Evolutionary conservation across 1,140 invertebrate species (phyloP).

Genomic region (Delia radicum): DNA sequence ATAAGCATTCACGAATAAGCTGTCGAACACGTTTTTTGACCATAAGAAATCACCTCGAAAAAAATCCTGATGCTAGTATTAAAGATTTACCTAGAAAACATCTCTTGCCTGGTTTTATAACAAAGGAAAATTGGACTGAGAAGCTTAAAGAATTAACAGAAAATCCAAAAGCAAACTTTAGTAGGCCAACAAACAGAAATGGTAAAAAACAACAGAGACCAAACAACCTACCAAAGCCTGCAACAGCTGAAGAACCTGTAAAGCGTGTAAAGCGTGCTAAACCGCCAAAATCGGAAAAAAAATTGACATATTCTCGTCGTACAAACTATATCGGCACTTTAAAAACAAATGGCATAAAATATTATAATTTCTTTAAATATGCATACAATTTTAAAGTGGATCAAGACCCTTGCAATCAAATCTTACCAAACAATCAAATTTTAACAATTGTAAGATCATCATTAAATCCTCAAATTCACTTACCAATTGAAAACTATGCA

Average conservation of each 20-base stretch:
- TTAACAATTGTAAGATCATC: neutral
- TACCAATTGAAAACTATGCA: neutral
- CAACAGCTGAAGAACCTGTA: neutral
- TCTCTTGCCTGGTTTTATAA: conserved; percentile 31
- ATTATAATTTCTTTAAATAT: conserved; percentile 44
- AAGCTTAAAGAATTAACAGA: conserved; percentile 37
- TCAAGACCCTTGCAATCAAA: neutral
- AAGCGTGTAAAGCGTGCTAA: too few species aligned
- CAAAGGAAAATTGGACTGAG: conserved; percentile 44
- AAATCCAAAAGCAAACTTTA: conserved; percentile 29
- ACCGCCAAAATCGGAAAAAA: too few species aligned
- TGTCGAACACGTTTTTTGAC: conserved; percentile 57
- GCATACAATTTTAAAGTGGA: conserved; percentile 40
- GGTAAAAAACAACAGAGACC: neutral
- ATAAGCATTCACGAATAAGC: conserved; percentile 57
- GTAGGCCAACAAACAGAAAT: neutral
- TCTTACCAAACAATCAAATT: neutral
- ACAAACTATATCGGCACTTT: neutral
- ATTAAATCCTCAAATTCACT: neutral
- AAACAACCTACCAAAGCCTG: neutral
- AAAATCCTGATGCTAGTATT: conserved; percentile 45
- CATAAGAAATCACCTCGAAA: conserved; percentile 51
- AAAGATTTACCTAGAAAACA: conserved; percentile 44
- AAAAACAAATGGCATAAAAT: conserved; percentile 4
- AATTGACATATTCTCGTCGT: too few species aligned